Percentiles rank a stretch among this genome's conserved stretches.
phyloP scores from a whole-genome alignment of 2,888 invertebrate species.

The Lottia scabra region DNA sequence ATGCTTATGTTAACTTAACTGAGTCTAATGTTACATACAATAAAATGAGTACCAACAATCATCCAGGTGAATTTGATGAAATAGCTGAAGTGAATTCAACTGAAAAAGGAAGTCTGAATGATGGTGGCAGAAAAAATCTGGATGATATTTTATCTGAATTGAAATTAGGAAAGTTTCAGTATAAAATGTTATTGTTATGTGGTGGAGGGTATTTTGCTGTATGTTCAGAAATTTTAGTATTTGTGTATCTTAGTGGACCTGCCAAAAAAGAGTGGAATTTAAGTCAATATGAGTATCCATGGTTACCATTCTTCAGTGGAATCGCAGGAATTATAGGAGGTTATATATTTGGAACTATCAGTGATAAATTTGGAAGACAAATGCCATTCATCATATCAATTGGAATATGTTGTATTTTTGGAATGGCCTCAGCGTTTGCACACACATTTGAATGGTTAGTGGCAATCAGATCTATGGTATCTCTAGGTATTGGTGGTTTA shows the following conservation, averaged over 20 bases:
- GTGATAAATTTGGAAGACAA: constrained; percentile 55
- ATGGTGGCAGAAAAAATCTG: constrained; percentile 22
- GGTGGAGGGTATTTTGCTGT: constrained; percentile 58
- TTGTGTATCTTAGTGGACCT: constrained; percentile 53
- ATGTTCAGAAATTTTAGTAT: constrained; percentile 56
- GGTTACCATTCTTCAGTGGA: constrained; percentile 50
- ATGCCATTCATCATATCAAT: constrained; percentile 45
- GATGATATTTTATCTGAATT: constrained; percentile 51
- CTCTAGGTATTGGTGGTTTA: constrained; percentile 52
- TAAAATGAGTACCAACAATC: too few relatives aligned
- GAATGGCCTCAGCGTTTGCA: constrained; percentile 50
- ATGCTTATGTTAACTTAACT: too few relatives aligned
- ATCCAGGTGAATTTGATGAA: too few relatives aligned
- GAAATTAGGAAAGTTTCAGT: constrained; percentile 53
- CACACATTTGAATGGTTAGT: constrained; percentile 46
- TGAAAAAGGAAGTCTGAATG: too few relatives aligned
- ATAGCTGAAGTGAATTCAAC: too few relatives aligned
- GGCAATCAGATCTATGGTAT: constrained; percentile 41
- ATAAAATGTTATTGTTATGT: constrained; percentile 47
- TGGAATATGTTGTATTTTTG: constrained; percentile 44
- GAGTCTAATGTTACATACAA: too few relatives aligned
- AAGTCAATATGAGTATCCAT: constrained; percentile 45
- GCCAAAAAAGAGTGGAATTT: constrained; percentile 53
- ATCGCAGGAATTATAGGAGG: constrained; percentile 50
- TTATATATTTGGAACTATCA: constrained; percentile 47